phyloP scores from a whole-genome alignment of 2,797 vertebrate species.

The Discoglossus pictus region DNA sequence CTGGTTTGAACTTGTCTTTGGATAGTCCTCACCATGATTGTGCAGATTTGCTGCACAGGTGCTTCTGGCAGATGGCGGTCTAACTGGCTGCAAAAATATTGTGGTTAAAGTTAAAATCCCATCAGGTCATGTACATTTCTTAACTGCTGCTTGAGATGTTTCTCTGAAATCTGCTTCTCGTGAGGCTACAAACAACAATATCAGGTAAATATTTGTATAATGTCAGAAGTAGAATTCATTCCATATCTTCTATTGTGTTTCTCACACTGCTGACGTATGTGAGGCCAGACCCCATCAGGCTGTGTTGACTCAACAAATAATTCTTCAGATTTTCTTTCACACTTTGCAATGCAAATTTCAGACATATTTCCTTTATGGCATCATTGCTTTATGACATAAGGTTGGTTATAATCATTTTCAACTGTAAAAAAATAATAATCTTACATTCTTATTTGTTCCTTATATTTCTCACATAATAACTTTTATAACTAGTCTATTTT shows the following conservation, averaged over 20 bases:
- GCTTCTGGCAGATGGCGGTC: conserved; percentile 26
- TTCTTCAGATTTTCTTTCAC: conserved; percentile 41
- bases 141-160: conserved; percentile 17
- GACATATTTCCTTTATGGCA: conserved; percentile 34
- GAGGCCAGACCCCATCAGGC: conserved; percentile 30
- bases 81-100: conserved; percentile 10
- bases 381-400: conserved; percentile 15
- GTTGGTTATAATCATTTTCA: background rate
- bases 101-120: conserved; percentile 21
- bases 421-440: background rate
- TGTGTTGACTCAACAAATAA: conserved; percentile 49
- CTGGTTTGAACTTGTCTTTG: no score
- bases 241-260: conserved; percentile 44
- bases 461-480: no score
- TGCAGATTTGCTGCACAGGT: no score
- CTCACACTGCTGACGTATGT: conserved; percentile 39
- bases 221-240: conserved; percentile 47
- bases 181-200: conserved; percentile 44
- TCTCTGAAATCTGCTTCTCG: conserved; percentile 43
- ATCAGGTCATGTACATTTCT: conserved; percentile 27
- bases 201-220: conserved; percentile 47
- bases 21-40: no score
- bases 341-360: conserved; percentile 39
- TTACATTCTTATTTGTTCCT: background rate
- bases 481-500: conserved; percentile 11